Base-by-base conservation (phyloP, 2,113 vertebrate species). In the Zootoca vivipara region DNA sequence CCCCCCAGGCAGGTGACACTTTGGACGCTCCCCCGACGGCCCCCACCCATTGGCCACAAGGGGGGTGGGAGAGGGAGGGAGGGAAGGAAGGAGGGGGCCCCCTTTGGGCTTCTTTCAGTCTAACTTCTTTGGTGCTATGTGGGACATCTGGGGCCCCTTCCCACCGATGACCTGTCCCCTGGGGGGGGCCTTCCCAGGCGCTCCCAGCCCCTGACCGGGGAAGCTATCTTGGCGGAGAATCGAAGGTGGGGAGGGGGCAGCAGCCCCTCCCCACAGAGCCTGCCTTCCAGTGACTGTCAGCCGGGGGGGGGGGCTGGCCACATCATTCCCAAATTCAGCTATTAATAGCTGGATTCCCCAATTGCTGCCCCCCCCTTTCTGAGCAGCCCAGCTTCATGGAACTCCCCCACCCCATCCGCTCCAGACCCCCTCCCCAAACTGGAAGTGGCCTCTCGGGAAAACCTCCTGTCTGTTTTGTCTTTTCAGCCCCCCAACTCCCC, bases 111-210 rank as follows among this genome's bases (percentile, higher is more conserved):
- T 58, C 40, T n/a, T 73, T 30, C 58, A 58, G 77, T 67, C 82
- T 56, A n/a, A 74, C 79, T 78, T 80, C 89, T 79, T 67, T 88
- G 89, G 89, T 90, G 89, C 89, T 90, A 88, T 56, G 52, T 24
- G 58, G 82, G 78, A 38, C 35, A 30, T 10, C 15, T 26, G 9
- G 20, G 30, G 18, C 46, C 72, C 33, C 42, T 33, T 5, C n/a
- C 70, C 15, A 22, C 33, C 42, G n/a, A 30, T n/a, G 33, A 52
- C 38, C 74, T 58, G 30, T 18, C 58, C 46, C 35, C 4, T 18
- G 58, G 1, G 70, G 65, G 1, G 70, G 56, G 26, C 58, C 58
- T 67, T 38, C 33, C 20, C 16, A 10, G 62, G n/a, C 87, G 10
- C 46, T 52, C 46, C 46, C 30, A 85, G 72, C 83, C 80, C 73